Base-by-base conservation (phyloP, 2,113 vertebrate genomes). In the Turdus rufiventris region DNA sequence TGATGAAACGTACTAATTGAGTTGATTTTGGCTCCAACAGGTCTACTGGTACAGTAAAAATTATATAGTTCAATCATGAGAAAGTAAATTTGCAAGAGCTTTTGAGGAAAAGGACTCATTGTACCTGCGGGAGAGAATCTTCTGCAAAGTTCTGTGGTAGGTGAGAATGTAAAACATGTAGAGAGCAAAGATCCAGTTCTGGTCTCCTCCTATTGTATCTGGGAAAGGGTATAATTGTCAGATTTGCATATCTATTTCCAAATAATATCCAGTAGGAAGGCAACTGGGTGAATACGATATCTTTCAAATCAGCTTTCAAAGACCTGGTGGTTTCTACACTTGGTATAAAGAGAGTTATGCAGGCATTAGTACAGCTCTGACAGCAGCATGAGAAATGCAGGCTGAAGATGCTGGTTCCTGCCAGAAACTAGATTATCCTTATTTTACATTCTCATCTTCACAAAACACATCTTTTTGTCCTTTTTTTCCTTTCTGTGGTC, bases 341-440 rank as follows among this genome's bases (percentile, higher is more conserved):
- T 57, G 23, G 21, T 10, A 81, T 61, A 34, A 87, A 70, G 40
- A 8, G 62, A 72, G 56, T 85, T 85, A n/a, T 2, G 6, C 16
- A 63, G 65, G 25, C 23, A 17, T 50, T 31, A 71, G 5, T 13
- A 38, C 29, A 54, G 54, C 15, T 87, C 29, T 71, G 56, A 45
- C 8, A 70, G 50, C 31, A 68, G 25, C n/a, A 40, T 0, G 0
- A 54, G 20, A 24, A 8, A 66, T 4, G 21, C 21, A 74, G 28
- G 21, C 19, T 85, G 70, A 82, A 94, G 42, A 45, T 38, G 38
- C 11, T 76, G 45, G 34, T 2, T 83, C 19, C 33, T 83, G 29
- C 10, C 68, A 81, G 40, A 83, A 91, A 86, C 13, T 25, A 63
- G 10, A 57, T 63, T 78, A 51, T 48, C 10, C 29, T 77, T 84